Evolutionary conservation across 2,888 invertebrate genomes (phyloP), one percentile per base, ranked within the genome.

Genomic region (Ypsolopha scabrella): DNA sequence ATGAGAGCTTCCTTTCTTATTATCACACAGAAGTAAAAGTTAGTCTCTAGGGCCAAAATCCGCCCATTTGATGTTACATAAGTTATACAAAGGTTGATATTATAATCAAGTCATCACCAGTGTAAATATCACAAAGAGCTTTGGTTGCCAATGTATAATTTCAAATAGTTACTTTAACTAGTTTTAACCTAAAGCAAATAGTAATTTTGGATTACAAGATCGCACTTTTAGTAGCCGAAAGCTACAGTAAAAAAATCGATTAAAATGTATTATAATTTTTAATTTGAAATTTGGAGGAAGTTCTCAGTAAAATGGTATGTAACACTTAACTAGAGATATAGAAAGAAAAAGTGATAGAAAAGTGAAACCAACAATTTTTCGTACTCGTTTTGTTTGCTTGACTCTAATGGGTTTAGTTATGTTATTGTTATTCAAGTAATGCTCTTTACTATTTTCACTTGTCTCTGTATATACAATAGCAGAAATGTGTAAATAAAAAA

Each of bases 401-500:
- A 24, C 24, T 24, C 2, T 24, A 24, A 24, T 24, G 24, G 24
- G 24, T 24, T 24, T 24, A 24, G 24, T 24, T 24, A 24, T 24
- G 24, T 24, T 24, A 24, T 24, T 24, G 24, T 24, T 24, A 24
- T 24, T 24, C 24, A 24, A 3, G 24, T 24, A 24, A 24, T 24
- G 24, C 24, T 24, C 24, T 24, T 24, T 24, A 24, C 2, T 65
- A 68, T 59, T 51, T 54, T 53, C 67, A 70, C 68, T 69, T 68
- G 70, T 75, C 70, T 61, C 68, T 81, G 78, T 81, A 79, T 60
- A 79, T 76, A 56, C 48, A 37, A 65, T 75, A 77, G 75, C 66
- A 70, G 68, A 68, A 74, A 75, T 70, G 65, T 83, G 83, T 82
- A 82, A 83, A 83, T 83, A 82, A 81, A 77, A 78, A 38, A 70